Percentiles rank a stretch among this genome's conserved stretches.
Evolutionary conservation across 2,797 vertebrate genomes (phyloP).

Genomic region (Buphagus erythrorhynchus): DNA sequence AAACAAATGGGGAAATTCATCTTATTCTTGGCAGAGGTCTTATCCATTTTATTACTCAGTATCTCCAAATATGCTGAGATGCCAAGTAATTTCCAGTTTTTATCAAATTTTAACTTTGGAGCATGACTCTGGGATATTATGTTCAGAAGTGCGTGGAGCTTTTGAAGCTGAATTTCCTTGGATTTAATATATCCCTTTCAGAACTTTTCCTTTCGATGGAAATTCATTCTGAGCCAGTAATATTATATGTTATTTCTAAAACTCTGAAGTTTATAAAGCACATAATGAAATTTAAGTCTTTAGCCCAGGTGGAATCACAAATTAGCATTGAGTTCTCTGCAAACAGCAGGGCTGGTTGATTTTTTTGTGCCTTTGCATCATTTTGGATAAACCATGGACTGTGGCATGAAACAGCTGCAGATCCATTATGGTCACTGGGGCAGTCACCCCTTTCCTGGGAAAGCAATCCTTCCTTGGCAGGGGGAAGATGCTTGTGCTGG

Average conservation of each 20-base stretch:
- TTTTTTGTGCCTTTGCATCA: conserved; percentile 24
- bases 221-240: conserved; percentile 70
- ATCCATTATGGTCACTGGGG: background rate
- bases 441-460: conserved; percentile 1
- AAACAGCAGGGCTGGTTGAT: background rate
- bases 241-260: conserved; percentile 70
- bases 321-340: conserved; percentile 52
- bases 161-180: conserved; percentile 59
- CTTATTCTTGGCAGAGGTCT: conserved; percentile 13
- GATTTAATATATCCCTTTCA: conserved; percentile 50
- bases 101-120: conserved; percentile 58
- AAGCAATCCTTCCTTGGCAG: conserved; percentile 11
- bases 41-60: conserved; percentile 20
- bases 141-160: background rate
- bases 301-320: conserved; percentile 67
- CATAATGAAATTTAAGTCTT: conserved; percentile 74
- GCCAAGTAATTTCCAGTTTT: conserved; percentile 63
- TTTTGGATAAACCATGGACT: conserved; percentile 13
- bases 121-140: conserved; percentile 48
- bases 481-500: background rate
- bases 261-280: conserved; percentile 71
- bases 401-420: conserved; percentile 28
- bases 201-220: conserved; percentile 53
- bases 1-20: background rate
- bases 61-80: conserved; percentile 19